Evolutionary conservation across 2,888 invertebrate species (phyloP), one percentile per base, ranked within the genome.

Genomic region (Lycophotia porphyrea): DNA sequence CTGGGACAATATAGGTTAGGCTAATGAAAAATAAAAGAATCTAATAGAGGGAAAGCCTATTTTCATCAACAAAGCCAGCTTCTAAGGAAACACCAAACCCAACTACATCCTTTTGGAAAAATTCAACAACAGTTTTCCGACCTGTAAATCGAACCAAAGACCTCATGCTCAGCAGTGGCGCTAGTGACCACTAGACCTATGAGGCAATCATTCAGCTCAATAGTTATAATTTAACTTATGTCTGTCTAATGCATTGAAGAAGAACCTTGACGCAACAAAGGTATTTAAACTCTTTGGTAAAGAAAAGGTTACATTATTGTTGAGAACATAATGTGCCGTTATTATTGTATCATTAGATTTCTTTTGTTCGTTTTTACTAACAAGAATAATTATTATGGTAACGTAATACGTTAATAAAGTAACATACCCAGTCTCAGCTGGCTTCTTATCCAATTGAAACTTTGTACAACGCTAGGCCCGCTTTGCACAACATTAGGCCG

Each of bases 251-350:
- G 60, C 7, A 34, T 42, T 44, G 18, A 52, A 42, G 39, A 39
- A 31, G 13, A 76, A 67, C 52, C 77, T 77, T 68, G 76, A 47
- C 34, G 55, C 18, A 36, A 36, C 44, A 39, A 13, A 24, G 11
- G 42, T 31, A 63, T 39, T 68, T 63, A 31, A 68, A 47, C 52
- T 63, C 18, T 47, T 39, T 39, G 44, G 21, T 42, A 58, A 27
- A 63, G 27, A 77, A 77, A 77, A 68, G 21, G 27, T 58, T 58
- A 63, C 61, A 67, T 67, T 67, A 36, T 15, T 52, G 27, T 75
- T 66, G n/a, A 61, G 31, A 42, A 36, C 34, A 52, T 27, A 49
- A 42, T 58, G 9, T 42, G 1, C 34, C n/a, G 18, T 61, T 76
- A 61, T 76, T 66, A 74, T 49, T 66, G 49, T 74, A 70, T 52